Evolutionary conservation across 2,113 vertebrate species (phyloP).

Genomic region (Tachycineta bicolor): DNA sequence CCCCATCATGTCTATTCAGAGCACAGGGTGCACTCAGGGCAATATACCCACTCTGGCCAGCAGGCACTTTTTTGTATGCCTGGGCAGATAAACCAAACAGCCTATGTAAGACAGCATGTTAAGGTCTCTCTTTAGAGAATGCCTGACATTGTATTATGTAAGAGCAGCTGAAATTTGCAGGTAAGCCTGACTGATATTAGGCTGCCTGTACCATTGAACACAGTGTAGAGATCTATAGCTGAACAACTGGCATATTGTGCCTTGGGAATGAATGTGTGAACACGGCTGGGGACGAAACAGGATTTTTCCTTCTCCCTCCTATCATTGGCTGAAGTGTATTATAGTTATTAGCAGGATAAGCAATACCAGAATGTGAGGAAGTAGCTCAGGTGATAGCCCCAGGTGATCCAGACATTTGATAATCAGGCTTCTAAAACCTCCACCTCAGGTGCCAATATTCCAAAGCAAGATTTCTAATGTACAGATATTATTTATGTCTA

Average conservation of each 20-base stretch:
- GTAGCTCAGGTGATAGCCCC: neutral
- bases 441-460: neutral
- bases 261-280: neutral
- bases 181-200: neutral
- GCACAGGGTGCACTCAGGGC: neutral
- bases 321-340: neutral
- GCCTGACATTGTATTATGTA: neutral
- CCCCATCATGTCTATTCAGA: neutral
- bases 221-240: neutral
- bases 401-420: neutral
- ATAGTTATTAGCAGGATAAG: neutral
- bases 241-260: neutral
- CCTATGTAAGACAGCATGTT: rapidly evolving
- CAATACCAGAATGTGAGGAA: neutral
- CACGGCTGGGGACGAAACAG: neutral
- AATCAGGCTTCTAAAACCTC: neutral
- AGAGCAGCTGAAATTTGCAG: neutral
- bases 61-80: neutral
- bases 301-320: neutral
- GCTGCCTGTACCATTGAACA: neutral
- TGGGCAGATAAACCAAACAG: neutral
- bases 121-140: neutral
- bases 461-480: neutral
- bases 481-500: neutral
- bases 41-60: neutral